Conservation (phyloP, 2,797 vertebrate genomes). For the Somateria mollissima region DNA sequence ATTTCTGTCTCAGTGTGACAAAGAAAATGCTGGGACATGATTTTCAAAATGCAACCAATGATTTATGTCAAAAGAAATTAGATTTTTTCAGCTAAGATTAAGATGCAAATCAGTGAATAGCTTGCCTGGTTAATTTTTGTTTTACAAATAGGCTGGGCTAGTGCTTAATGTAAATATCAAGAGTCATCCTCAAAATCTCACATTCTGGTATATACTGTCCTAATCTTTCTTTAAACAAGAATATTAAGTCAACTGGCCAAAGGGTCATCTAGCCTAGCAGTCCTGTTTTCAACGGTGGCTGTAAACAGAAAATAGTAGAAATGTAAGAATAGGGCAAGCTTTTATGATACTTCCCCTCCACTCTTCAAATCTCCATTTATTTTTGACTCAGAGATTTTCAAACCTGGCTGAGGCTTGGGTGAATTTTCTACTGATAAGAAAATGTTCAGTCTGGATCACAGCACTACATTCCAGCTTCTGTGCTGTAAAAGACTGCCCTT, state of each 20-base stretch:
- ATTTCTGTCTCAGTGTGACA: neutral
- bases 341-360: neutral
- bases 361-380: neutral
- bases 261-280: neutral
- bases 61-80: neutral
- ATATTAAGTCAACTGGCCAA: neutral
- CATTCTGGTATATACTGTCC: neutral
- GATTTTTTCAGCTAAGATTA: neutral
- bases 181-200: neutral
- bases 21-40: neutral
- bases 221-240: neutral
- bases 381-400: neutral
- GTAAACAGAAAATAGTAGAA: neutral
- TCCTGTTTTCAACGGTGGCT: neutral
- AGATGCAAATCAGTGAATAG: neutral
- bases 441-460: neutral
- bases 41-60: neutral
- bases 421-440: neutral
- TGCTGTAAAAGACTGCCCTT: neutral
- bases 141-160: neutral
- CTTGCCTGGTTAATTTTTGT: neutral
- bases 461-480: neutral
- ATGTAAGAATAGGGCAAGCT: neutral
- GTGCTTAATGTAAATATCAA: neutral
- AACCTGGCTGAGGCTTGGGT: neutral